These are phyloP conservation scores for Melanitta fusca DNA, from an alignment of 2,797 vertebrate genomes.

Conservation along the genomic window DNA sequence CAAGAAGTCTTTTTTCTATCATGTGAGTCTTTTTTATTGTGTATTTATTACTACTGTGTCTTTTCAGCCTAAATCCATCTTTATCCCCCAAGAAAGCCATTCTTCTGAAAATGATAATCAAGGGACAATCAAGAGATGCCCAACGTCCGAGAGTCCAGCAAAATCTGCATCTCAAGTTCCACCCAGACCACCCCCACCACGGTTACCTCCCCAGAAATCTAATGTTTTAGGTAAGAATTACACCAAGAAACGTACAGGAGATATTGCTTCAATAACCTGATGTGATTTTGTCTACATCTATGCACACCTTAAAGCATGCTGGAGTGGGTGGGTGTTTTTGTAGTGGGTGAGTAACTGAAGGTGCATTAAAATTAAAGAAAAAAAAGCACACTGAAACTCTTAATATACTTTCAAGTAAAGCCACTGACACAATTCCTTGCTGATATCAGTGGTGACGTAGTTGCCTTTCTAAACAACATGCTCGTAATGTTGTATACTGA, in stretches of 20 bases:
- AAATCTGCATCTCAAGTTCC: slow-evolving; percentile 88
- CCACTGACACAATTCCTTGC: background rate
- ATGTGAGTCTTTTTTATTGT: background rate
- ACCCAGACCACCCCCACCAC: slow-evolving; percentile 92
- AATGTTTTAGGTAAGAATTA: slow-evolving; percentile 86
- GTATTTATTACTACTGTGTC: background rate
- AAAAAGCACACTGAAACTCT: background rate
- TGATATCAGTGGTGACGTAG: background rate
- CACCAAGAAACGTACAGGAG: background rate
- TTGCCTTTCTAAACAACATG: background rate
- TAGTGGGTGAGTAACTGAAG: background rate
- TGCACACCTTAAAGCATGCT: background rate
- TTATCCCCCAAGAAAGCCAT: slow-evolving; percentile 85
- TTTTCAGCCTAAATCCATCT: slow-evolving; percentile 91
- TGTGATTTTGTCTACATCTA: background rate
- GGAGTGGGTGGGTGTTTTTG: background rate
- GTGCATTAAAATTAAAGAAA: background rate
- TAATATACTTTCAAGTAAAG: background rate
- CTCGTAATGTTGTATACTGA: background rate
- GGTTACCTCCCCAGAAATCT: slow-evolving; percentile 92
- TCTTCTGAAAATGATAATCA: slow-evolving; percentile 90
- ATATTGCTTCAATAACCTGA: background rate
- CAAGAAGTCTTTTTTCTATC: background rate
- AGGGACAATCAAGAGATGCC: slow-evolving; percentile 95
- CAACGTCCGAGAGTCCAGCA: slow-evolving; percentile 84